Conservation (phyloP, 2,113 vertebrate genomes). For the Callionymus lyra region DNA sequence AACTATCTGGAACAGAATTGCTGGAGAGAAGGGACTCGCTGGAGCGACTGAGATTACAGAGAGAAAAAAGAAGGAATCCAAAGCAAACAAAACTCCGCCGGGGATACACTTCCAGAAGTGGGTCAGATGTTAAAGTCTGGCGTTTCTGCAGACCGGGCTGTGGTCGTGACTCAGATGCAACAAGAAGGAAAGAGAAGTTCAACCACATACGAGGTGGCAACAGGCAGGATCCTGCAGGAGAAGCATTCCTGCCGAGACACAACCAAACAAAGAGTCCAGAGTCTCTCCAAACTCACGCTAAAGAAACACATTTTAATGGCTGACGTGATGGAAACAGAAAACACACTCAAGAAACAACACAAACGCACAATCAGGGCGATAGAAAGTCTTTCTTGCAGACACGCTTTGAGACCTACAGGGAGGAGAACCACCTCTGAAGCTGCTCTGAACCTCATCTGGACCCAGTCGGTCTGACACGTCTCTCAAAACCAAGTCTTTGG, state of each 20-base stretch:
- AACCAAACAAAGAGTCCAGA: constrained; percentile 33
- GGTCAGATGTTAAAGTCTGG: constrained; percentile 25
- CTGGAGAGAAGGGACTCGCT: constrained; percentile 12
- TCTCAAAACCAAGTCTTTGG: too few relatives aligned
- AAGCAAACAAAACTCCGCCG: not conserved
- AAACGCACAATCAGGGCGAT: too few relatives aligned
- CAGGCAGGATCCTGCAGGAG: constrained; percentile 50
- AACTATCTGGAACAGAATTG: constrained; percentile 23
- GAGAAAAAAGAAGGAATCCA: not conserved
- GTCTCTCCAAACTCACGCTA: constrained; percentile 26
- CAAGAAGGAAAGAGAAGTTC: constrained; percentile 14
- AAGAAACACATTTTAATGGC: constrained; percentile 20
- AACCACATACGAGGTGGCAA: constrained; percentile 20
- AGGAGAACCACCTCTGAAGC: too few relatives aligned
- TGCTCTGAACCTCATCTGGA: too few relatives aligned
- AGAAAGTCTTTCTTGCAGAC: too few relatives aligned
- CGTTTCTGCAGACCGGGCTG: not conserved
- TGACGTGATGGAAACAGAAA: too few relatives aligned
- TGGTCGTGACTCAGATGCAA: constrained; percentile 11
- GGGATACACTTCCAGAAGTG: constrained; percentile 7
- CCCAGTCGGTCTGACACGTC: too few relatives aligned
- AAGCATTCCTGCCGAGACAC: constrained; percentile 40
- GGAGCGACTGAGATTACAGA: constrained; percentile 1
- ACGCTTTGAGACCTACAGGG: too few relatives aligned
- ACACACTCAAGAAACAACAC: too few relatives aligned